phyloP scores from a whole-genome alignment of 2,888 invertebrate genomes.

The Ecliptopera silaceata region DNA sequence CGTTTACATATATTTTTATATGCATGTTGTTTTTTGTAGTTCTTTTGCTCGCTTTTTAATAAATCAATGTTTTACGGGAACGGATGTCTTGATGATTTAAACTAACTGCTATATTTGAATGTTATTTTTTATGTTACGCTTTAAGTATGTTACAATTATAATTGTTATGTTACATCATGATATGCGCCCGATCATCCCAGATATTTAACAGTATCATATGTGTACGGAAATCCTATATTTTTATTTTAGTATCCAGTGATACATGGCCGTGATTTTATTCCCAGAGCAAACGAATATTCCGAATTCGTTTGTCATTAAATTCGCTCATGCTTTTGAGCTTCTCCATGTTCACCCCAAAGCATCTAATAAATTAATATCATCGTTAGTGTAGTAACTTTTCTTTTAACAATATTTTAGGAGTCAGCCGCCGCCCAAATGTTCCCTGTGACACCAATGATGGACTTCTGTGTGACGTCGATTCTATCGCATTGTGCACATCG shows the following conservation, averaged over 20 bases:
- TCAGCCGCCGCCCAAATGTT: conserved; percentile 71
- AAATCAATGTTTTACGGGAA: conserved; percentile 29
- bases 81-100: conserved; percentile 33
- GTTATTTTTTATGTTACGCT: too few relatives aligned
- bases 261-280: background rate
- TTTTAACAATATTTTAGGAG: conserved; percentile 74
- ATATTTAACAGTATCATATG: too few relatives aligned
- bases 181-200: background rate
- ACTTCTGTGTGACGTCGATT: conserved; percentile 52
- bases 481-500: conserved; percentile 48
- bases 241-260: background rate
- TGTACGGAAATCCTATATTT: too few relatives aligned
- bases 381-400: conserved; percentile 31
- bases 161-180: background rate
- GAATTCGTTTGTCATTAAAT: background rate
- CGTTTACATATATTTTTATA: conserved; percentile 17
- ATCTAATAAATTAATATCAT: background rate
- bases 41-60: conserved; percentile 33
- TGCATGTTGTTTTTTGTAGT: conserved; percentile 37
- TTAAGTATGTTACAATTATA: too few relatives aligned
- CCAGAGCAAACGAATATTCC: background rate
- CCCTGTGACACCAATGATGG: conserved; percentile 72
- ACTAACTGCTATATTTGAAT: too few relatives aligned
- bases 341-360: background rate
- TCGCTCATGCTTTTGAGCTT: background rate